Conservation (phyloP, 2,113 vertebrate genomes). For the Pluvianellus socialis region DNA sequence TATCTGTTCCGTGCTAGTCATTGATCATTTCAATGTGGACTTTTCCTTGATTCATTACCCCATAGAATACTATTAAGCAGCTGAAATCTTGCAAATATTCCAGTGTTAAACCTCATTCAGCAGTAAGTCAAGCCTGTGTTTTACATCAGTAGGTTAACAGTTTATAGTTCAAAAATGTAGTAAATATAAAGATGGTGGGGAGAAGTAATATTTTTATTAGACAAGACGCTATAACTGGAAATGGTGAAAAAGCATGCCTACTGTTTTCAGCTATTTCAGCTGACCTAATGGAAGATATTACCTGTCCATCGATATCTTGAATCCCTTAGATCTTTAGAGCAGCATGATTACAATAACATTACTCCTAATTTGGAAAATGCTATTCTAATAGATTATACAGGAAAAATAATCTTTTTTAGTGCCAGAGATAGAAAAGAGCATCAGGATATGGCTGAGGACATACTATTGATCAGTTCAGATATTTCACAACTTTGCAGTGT, state of each 20-base stretch:
- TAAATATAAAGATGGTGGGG: neutral
- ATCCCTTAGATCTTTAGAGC: neutral
- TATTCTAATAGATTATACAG: neutral
- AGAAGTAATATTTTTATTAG: neutral
- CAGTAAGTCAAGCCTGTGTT: neutral
- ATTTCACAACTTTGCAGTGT: neutral
- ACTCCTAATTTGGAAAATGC: neutral
- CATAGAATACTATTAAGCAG: neutral
- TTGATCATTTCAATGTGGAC: conserved; percentile 48
- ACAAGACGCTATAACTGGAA: neutral
- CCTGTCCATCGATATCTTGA: neutral
- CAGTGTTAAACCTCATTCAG: neutral
- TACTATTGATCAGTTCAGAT: neutral
- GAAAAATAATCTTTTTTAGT: neutral
- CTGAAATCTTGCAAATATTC: neutral
- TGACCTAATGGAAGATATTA: neutral
- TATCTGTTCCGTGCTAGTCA: conserved; percentile 37
- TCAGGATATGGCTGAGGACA: neutral
- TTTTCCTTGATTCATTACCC: conserved; percentile 28
- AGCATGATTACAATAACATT: neutral
- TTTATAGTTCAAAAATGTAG: neutral
- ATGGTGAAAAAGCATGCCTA: neutral
- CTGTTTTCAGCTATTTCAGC: neutral
- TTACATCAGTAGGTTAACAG: neutral
- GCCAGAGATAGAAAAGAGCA: neutral